Evolutionary conservation across 1,140 invertebrate species (phyloP).

Genomic region (Psix sp.): DNA sequence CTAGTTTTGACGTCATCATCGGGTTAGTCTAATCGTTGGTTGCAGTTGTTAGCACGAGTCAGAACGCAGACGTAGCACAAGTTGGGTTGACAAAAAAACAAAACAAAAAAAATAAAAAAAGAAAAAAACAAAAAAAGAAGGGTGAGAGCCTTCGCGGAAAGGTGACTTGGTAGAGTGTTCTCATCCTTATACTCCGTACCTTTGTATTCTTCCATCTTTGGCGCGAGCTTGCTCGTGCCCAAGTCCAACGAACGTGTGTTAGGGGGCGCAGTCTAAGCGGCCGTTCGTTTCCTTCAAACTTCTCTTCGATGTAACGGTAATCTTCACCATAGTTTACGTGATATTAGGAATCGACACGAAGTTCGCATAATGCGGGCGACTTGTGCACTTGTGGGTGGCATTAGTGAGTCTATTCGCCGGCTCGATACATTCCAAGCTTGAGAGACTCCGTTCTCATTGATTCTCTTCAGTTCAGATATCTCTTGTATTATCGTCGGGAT

Average conservation of each 20-base stretch:
- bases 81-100: neutral
- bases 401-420: constrained; percentile 40
- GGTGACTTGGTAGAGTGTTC: constrained; percentile 31
- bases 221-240: constrained; percentile 4
- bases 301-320: constrained; percentile 53
- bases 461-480: neutral
- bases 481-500: constrained; percentile 20
- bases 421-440: constrained; percentile 45
- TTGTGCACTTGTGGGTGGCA: constrained; percentile 26
- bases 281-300: constrained; percentile 39
- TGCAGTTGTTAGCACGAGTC: constrained; percentile 12
- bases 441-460: neutral
- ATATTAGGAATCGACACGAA: constrained; percentile 53
- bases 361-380: constrained; percentile 50
- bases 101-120: neutral
- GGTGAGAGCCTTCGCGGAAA: neutral
- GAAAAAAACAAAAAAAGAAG: neutral
- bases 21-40: constrained; percentile 50
- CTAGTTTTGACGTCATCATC: constrained; percentile 59
- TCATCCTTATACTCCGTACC: constrained; percentile 57
- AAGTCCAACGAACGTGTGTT: constrained; percentile 23
- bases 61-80: neutral
- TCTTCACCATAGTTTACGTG: constrained; percentile 46
- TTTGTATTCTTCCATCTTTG: constrained; percentile 56
- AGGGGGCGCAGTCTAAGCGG: constrained; percentile 11